These are phyloP conservation scores for Dromius quadrimaculatus DNA, from an alignment of 2,888 invertebrate genomes.

Conservation along the genomic window DNA sequence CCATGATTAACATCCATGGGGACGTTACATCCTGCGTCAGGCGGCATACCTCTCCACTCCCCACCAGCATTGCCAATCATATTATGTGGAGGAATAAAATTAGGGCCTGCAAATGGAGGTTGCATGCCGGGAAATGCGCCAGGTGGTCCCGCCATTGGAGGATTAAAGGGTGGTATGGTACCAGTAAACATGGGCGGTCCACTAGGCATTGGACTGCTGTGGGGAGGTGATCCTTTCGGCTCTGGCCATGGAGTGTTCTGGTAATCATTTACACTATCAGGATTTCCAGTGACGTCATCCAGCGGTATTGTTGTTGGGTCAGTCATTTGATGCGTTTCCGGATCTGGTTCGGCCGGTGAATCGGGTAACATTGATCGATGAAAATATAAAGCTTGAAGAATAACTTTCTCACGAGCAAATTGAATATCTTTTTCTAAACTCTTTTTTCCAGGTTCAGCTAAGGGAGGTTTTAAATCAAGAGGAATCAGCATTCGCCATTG, in stretches of 20 bases:
- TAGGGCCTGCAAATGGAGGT: conserved; percentile 66
- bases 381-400: conserved; percentile 85
- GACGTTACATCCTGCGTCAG: conserved; percentile 67
- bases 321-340: conserved; percentile 80
- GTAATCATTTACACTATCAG: conserved; percentile 84
- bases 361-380: conserved; percentile 88
- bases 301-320: conserved; percentile 89
- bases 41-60: conserved; percentile 66
- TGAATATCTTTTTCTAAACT: conserved; percentile 91
- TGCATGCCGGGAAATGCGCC: conserved; percentile 67
- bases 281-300: conserved; percentile 88
- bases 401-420: conserved; percentile 86
- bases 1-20: conserved; percentile 65
- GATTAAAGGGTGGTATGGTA: conserved; percentile 67
- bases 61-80: conserved; percentile 55
- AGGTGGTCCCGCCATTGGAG: conserved; percentile 59
- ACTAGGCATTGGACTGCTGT: conserved; percentile 55
- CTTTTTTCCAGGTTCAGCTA: conserved; percentile 78
- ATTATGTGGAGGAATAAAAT: conserved; percentile 61
- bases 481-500: conserved; percentile 80
- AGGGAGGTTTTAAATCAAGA: conserved; percentile 76
- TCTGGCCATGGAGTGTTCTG: conserved; percentile 86
- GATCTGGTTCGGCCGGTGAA: conserved; percentile 87
- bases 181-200: conserved; percentile 59
- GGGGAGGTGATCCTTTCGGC: conserved; percentile 77